Evolutionary conservation across 2,797 vertebrate genomes (phyloP).

Genomic region (Anomalospiza imberbis): DNA sequence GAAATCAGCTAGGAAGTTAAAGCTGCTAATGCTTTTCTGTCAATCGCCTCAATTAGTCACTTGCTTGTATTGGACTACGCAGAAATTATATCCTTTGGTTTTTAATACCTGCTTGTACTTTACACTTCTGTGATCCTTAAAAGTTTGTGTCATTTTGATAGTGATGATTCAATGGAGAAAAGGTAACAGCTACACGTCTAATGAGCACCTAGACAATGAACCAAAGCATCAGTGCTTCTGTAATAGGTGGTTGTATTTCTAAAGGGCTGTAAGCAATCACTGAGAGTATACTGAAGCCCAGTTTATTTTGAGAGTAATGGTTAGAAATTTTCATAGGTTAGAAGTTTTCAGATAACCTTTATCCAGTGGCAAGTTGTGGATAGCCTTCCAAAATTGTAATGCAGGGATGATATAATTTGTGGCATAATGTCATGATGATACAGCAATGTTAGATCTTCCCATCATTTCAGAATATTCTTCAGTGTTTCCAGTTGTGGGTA

Average conservation of each 20-base stretch:
- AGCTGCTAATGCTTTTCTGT: neutral
- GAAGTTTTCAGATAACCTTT: neutral
- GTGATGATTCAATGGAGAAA: neutral
- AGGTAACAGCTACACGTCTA: neutral
- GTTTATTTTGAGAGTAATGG: neutral
- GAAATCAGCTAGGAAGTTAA: neutral
- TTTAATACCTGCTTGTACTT: neutral
- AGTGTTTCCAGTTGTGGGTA: neutral
- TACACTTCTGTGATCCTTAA: neutral
- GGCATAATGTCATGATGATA: neutral
- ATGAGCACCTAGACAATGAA: neutral
- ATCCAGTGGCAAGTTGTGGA: neutral
- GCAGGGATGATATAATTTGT: fast-evolving
- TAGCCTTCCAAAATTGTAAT: neutral
- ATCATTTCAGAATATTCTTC: neutral
- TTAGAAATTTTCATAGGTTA: neutral
- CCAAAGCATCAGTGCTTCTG: neutral
- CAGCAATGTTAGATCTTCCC: neutral
- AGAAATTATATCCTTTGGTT: neutral
- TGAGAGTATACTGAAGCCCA: neutral
- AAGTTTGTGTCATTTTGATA: neutral
- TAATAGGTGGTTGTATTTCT: neutral
- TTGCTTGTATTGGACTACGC: neutral
- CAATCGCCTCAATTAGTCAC: neutral
- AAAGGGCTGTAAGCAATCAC: neutral